These are phyloP conservation scores for Pyralis farinalis DNA, from an alignment of 2,888 invertebrate species.

Conservation along the genomic window DNA sequence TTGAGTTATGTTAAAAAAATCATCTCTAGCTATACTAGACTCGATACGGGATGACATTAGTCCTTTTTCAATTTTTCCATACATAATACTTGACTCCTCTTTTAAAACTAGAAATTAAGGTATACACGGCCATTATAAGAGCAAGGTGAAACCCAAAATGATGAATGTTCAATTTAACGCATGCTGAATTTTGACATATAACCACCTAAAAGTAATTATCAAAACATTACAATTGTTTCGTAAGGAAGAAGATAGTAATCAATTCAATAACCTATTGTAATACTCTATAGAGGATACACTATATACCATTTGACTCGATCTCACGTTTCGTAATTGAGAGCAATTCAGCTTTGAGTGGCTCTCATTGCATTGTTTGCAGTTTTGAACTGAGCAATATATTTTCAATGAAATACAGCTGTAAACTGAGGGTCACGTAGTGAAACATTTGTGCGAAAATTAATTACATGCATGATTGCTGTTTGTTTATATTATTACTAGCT, in stretches of 20 bases:
- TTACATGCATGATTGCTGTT: too few relatives aligned
- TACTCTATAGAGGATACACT: not conserved
- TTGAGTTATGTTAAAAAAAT: too few relatives aligned
- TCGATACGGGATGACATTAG: too few relatives aligned
- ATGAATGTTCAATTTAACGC: too few relatives aligned
- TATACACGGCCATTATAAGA: too few relatives aligned
- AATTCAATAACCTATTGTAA: constrained; percentile 7
- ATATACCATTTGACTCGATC: constrained; percentile 1
- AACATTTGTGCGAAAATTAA: not conserved
- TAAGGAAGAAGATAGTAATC: constrained; percentile 10
- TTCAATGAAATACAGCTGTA: not conserved
- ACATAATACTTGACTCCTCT: too few relatives aligned
- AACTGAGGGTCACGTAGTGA: not conserved
- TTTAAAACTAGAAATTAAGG: too few relatives aligned
- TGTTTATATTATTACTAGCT: too few relatives aligned
- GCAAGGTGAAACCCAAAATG: too few relatives aligned
- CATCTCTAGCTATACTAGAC: too few relatives aligned
- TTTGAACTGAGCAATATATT: not conserved
- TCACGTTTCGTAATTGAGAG: not conserved
- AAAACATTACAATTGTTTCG: not conserved
- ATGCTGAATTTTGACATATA: not conserved
- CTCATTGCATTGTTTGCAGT: not conserved
- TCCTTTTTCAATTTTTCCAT: too few relatives aligned
- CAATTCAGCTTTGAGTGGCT: not conserved
- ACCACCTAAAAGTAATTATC: not conserved